Base-by-base conservation (phyloP, 2,113 vertebrate genomes). In the Colaptes auratus region DNA sequence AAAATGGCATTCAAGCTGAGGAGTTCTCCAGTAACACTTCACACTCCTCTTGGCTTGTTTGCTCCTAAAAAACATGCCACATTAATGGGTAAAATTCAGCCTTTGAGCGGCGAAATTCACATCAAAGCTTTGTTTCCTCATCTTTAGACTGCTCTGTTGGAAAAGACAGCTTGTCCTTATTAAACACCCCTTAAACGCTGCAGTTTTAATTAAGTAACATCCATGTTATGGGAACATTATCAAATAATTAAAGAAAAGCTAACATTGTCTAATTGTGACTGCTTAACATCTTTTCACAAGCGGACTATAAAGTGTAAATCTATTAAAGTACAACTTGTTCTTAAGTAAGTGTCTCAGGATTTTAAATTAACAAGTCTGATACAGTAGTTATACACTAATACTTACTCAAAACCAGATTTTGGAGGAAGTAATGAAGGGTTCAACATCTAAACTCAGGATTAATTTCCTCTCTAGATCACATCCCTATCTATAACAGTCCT, bases 171-270 rank as follows among this genome's bases (percentile, higher is more conserved):
- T 94, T 96, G 94, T 96, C 95, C 91, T 90, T 83, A 98, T 98
- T 98, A 98, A 96, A 93, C 77, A 81, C 72, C 85, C 87, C 96
- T 97, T 97, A 97, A 98, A 98, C 67, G 92, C 55, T 96, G 88
- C 89, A 95, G 91, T 66, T 97, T 96, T 97, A 98, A 98, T 97
- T 97, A 98, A 95, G 86, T 64, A 96, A 92, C 75, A 95, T 96
- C 81, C 92, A 95, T 93, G 96, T 97, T 96, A 96, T 36, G 89
- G 90, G 92, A 97, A 92, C 92, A 84, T 94, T 93, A 95, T 90
- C 86, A 97, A 97, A 96, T 86, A 96, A 93, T 92, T 93, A 91
- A 95, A 91, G 84, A 89, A 96, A 97, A 95, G 66, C 56, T 39
- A 46, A 58, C 50, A 78, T 65, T 9, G 4, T 83, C 88, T 95